A percentile compares a stretch with the other conserved stretches of the same genome.
Conservation (phyloP, 2,888 invertebrate species). For the Hylaea fasciaria region DNA sequence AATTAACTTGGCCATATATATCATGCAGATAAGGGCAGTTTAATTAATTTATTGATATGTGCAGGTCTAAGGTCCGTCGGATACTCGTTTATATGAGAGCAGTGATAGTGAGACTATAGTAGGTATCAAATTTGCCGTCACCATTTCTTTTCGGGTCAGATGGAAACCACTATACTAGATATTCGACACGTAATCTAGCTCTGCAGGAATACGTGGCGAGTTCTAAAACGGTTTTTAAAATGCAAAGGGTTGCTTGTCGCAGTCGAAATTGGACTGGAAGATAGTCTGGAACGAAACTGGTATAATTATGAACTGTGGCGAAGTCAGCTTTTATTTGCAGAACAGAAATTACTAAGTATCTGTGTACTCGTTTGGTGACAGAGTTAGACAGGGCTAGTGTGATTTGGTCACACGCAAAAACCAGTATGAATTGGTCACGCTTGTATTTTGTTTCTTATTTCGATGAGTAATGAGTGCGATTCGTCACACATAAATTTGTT, state of each 20-base stretch:
- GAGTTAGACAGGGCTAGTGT: too few species aligned
- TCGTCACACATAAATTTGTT: too few species aligned
- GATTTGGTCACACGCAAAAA: too few species aligned
- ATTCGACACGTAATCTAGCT: conserved; percentile 18
- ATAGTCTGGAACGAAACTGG: background rate
- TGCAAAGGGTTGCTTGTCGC: conserved; percentile 27
- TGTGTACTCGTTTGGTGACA: too few species aligned
- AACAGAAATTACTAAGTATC: too few species aligned
- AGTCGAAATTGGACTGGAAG: conserved; percentile 14
- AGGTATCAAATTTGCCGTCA: conserved; percentile 35
- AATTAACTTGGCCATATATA: conserved; percentile 34
- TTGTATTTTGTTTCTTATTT: too few species aligned
- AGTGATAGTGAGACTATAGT: conserved; percentile 36
- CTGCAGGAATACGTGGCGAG: conserved; percentile 4
- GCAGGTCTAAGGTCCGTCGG: conserved; percentile 48
- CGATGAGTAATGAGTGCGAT: too few species aligned
- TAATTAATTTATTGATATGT: conserved; percentile 65
- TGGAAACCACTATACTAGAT: conserved; percentile 3
- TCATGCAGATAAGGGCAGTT: conserved; percentile 45
- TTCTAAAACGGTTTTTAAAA: conserved; percentile 21
- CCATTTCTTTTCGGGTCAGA: conserved; percentile 29
- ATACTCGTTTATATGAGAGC: conserved; percentile 49
- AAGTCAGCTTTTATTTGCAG: too few species aligned
- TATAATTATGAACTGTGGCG: background rate
- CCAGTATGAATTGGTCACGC: too few species aligned